Conservation (phyloP, 2,113 vertebrate genomes). For the Arothron firmamentum region DNA sequence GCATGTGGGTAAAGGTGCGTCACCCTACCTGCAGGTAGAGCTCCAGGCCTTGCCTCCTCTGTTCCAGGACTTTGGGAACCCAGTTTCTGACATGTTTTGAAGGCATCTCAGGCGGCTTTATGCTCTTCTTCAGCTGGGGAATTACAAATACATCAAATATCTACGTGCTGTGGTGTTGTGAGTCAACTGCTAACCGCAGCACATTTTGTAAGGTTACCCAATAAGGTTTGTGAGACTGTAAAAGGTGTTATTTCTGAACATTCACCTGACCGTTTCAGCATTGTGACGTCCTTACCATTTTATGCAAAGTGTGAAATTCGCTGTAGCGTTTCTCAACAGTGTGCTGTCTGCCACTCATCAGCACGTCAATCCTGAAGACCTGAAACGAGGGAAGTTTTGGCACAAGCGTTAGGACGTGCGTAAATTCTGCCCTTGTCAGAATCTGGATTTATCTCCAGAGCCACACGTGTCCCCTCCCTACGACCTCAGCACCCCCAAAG, state of each 20-base stretch:
- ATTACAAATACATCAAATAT: constrained; percentile 6
- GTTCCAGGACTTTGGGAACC: constrained; percentile 96
- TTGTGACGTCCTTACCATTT: constrained; percentile 82
- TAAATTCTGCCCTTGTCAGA: not conserved
- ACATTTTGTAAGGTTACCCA: too few species aligned
- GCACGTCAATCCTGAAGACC: constrained; percentile 96
- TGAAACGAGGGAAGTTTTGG: constrained; percentile 61
- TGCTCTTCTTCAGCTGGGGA: constrained; percentile 90
- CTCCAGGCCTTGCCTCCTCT: constrained; percentile 90
- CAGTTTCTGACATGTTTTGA: constrained; percentile 98
- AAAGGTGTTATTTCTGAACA: not conserved
- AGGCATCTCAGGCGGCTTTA: constrained; percentile 94
- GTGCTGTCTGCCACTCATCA: constrained; percentile 92
- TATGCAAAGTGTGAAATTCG: constrained; percentile 95
- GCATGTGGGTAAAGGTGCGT: too few species aligned
- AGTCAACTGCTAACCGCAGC: too few species aligned
- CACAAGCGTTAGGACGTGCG: not conserved
- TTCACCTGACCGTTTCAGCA: not conserved
- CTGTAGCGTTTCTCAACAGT: constrained; percentile 97
- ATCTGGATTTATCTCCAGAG: constrained; percentile 4
- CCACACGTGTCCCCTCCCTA: constrained; percentile 1
- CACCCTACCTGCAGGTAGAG: constrained; percentile 86
- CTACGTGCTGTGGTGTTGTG: too few species aligned
- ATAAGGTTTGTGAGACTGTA: too few species aligned
- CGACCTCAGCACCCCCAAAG: constrained; percentile 5